Evolutionary conservation across 2,113 vertebrate species (phyloP).

Genomic region (Carollia perspicillata): DNA sequence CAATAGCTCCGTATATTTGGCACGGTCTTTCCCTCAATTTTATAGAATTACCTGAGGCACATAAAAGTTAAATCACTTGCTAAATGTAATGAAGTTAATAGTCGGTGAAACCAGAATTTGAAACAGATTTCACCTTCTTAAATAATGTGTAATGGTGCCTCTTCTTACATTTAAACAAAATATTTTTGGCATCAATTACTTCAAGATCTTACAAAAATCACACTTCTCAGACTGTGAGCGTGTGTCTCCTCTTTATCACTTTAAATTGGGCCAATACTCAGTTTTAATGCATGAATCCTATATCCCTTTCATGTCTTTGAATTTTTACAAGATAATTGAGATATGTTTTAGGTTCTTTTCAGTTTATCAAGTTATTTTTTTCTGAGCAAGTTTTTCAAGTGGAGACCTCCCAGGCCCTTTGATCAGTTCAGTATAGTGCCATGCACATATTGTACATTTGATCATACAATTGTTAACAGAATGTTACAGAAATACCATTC

Average conservation of each 20-base stretch:
- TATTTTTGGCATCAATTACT: not conserved
- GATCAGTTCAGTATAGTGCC: not conserved
- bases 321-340: not conserved
- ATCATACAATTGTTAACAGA: not conserved
- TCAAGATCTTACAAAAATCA: not conserved
- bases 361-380: not conserved
- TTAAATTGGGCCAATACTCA: not conserved
- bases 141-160: not conserved
- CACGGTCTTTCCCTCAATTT: not conserved
- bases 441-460: not conserved
- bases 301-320: not conserved
- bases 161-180: not conserved
- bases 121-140: not conserved
- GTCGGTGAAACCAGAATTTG: not conserved
- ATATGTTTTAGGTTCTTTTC: not conserved
- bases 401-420: not conserved
- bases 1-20: not conserved
- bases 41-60: not conserved
- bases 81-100: not conserved
- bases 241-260: not conserved
- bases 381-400: not conserved
- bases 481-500: not conserved
- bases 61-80: not conserved
- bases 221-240: accelerated
- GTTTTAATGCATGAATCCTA: not conserved